Evolutionary conservation across 2,797 vertebrate species (phyloP), one percentile per base, ranked within the genome.

Genomic region (Antennarius maculatus): DNA sequence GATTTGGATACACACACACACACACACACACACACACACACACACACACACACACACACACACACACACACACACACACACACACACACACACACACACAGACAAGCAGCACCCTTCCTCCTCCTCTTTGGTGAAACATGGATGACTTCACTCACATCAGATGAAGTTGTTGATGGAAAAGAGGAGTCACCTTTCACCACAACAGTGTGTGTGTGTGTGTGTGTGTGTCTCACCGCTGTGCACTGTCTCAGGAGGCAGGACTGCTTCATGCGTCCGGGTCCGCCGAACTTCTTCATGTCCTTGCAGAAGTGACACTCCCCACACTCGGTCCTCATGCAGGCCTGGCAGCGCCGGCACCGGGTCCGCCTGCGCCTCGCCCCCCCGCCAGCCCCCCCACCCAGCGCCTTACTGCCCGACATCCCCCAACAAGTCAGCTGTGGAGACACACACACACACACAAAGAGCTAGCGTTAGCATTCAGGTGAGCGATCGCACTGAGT

Each of bases 251-350:
- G 93, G 61, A 97, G 93, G 81, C 96, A 97, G 77, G 95, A 97
- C 94, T 97, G 96, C 89, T 97, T 97, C 96, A 97, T 97, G 55
- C 95, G 92, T 28, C 96, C 96, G 0, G 96, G 96, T 0, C 96
- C 96, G 51, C 96, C 96, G 0, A 97, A 97, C 87, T 97, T 97
- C 94, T 97, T 97, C 96, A 97, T 97, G 93, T 97, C 96, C 82
- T 96, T 95, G 75, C 96, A 97, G 94, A 97, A 97, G 92, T 97
- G 94, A 83, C 96, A 97, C 93, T 97, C 95, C 47, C 96, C 95
- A 71, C 96, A 97, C 94, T 97, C 96, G 1, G 92, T 95, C 83
- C 95, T 93, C 91, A 94, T 95, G 92, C 96, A 97, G 90, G 96
- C 95, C 90, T 96, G 94, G 87, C 96, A 97, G 92, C 94, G 95